These are phyloP conservation scores for Aurelia aurita complex sp. Pacific DNA, from an alignment of 30 jellyfish, hydroid and myxozoan genomes.

Conservation along the genomic window DNA sequence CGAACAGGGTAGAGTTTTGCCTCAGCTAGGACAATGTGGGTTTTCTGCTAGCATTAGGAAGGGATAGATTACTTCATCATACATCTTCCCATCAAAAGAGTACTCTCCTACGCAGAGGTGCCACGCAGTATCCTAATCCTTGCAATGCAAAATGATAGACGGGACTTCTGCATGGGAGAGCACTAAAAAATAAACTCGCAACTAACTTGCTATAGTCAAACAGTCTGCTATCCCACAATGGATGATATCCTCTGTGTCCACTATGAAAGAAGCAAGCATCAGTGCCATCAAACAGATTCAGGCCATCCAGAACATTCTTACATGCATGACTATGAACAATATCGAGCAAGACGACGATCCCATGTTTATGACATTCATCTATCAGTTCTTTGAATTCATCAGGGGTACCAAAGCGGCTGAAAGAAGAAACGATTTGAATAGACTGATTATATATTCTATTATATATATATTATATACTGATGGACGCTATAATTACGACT, in stretches of 20 bases:
- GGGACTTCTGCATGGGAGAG: too few species aligned
- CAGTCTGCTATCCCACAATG: conserved; percentile 89
- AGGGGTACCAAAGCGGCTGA: conserved; percentile 97
- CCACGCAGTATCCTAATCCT: too few species aligned
- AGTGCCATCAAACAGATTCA: conserved; percentile 94
- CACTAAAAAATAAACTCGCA: not conserved
- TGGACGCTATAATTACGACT: too few species aligned
- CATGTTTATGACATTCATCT: conserved; percentile 89
- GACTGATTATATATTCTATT: too few species aligned
- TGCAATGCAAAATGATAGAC: too few species aligned
- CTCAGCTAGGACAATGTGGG: too few species aligned
- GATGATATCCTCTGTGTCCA: conserved; percentile 79
- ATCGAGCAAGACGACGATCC: conserved; percentile 87
- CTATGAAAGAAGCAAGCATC: conserved; percentile 90
- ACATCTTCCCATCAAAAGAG: too few species aligned
- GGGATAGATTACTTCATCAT: too few species aligned
- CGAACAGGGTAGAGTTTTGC: too few species aligned
- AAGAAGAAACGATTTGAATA: not conserved
- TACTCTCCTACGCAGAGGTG: too few species aligned
- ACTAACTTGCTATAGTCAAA: conserved; percentile 76
- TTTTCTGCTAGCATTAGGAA: too few species aligned
- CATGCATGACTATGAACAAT: conserved; percentile 97
- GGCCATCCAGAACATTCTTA: conserved; percentile 93
- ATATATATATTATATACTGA: too few species aligned
- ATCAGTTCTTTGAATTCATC: conserved; percentile 91